phyloP scores from a whole-genome alignment of 2,113 vertebrate species.

The Passer domesticus region DNA sequence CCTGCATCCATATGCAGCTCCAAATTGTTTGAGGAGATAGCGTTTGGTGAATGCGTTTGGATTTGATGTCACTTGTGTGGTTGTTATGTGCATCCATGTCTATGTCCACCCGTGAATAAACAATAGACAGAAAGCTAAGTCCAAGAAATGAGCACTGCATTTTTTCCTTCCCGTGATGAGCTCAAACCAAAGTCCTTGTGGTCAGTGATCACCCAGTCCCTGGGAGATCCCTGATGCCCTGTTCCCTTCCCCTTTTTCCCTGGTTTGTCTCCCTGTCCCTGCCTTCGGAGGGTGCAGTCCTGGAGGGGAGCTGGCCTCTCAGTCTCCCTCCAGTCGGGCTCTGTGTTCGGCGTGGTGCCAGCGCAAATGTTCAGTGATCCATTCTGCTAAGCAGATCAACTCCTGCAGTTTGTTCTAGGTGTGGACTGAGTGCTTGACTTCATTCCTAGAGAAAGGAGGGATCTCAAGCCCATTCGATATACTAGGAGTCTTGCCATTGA shows the following conservation, averaged over 20 bases:
- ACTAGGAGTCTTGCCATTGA: conserved; percentile 49
- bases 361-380: neutral
- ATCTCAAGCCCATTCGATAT: neutral
- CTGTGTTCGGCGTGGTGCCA: neutral
- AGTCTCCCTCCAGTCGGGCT: neutral
- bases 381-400: neutral
- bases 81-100: conserved; percentile 57
- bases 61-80: conserved; percentile 57
- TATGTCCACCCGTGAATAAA: conserved; percentile 56
- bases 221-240: neutral
- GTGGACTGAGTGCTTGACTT: conserved; percentile 33
- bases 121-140: conserved; percentile 23
- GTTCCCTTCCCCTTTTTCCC: neutral
- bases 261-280: neutral
- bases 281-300: neutral
- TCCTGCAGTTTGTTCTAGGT: conserved; percentile 46
- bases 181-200: neutral
- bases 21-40: conserved; percentile 7
- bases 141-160: neutral
- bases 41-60: conserved; percentile 52
- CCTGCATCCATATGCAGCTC: conserved; percentile 21
- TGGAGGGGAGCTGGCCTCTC: neutral
- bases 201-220: neutral
- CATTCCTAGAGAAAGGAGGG: conserved; percentile 24
- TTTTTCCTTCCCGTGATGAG: neutral